Percentiles rank a stretch among this genome's conserved stretches.
phyloP scores from a whole-genome alignment of 1,140 invertebrate species.

The Notospermus geniculatus region DNA sequence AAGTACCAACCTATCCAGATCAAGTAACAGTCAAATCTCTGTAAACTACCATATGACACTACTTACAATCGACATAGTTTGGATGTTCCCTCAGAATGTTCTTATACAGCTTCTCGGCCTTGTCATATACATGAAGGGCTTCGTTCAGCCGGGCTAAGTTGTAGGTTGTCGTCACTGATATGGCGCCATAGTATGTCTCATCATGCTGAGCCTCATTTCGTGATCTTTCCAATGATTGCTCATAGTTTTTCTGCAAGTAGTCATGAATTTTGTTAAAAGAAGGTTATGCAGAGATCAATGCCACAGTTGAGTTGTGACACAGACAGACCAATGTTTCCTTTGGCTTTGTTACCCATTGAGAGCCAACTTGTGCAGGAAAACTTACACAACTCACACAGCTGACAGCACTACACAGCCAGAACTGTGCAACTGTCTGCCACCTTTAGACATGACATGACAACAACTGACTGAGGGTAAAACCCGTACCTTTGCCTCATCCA shows the following conservation, averaged over 20 bases:
- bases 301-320: too few species aligned
- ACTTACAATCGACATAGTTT: conserved; percentile 97
- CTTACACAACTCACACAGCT: too few species aligned
- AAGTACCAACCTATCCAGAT: neutral
- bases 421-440: too few species aligned
- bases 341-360: too few species aligned
- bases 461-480: neutral
- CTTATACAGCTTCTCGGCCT: conserved; percentile 96
- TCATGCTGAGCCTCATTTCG: conserved; percentile 67
- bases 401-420: too few species aligned
- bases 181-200: conserved; percentile 92
- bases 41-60: conserved; percentile 31
- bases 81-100: conserved; percentile 93
- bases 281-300: too few species aligned
- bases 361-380: too few species aligned
- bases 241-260: conserved; percentile 71
- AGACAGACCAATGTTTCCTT: too few species aligned
- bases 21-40: neutral
- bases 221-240: conserved; percentile 79
- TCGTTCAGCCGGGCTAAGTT: conserved; percentile 93
- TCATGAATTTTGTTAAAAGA: too few species aligned
- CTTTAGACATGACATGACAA: neutral
- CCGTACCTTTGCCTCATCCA: conserved; percentile 54
- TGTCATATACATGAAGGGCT: conserved; percentile 87
- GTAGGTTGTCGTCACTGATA: conserved; percentile 90